A percentile compares a stretch with the other conserved stretches of the same genome.
phyloP scores from a whole-genome alignment of 2,888 invertebrate species.

The Ephialtes manifestator region DNA sequence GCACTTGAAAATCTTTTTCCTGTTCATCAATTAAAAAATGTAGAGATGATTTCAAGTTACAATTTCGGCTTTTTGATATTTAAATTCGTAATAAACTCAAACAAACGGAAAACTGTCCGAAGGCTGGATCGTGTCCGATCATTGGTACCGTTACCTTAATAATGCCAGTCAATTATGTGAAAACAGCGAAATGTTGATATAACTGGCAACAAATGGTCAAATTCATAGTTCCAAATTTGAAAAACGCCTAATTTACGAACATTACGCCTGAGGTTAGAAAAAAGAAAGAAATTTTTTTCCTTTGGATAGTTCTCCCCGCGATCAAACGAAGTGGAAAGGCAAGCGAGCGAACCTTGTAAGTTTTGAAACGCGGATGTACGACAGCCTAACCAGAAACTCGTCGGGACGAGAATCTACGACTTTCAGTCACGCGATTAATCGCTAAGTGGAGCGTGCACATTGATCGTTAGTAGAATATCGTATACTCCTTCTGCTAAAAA shows the following conservation, averaged over 20 bases:
- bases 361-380: conserved; percentile 24
- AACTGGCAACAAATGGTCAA: too few relatives aligned
- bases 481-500: conserved; percentile 8
- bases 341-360: not conserved
- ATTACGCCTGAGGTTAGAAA: not conserved
- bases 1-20: too few relatives aligned
- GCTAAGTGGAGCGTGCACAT: conserved; percentile 24
- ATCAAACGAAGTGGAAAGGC: not conserved
- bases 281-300: not conserved
- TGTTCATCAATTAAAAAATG: too few relatives aligned
- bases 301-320: not conserved
- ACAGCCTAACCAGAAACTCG: conserved; percentile 25
- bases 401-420: conserved; percentile 32
- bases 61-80: too few relatives aligned
- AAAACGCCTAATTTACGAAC: not conserved
- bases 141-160: too few relatives aligned
- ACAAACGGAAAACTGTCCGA: too few relatives aligned
- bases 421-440: conserved; percentile 47
- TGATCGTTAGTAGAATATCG: conserved; percentile 16
- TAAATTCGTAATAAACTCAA: too few relatives aligned
- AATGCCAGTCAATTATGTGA: too few relatives aligned
- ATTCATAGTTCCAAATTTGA: too few relatives aligned
- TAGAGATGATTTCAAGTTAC: too few relatives aligned
- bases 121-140: too few relatives aligned
- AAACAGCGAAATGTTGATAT: too few relatives aligned